Evolutionary conservation across 2,888 invertebrate species (phyloP), one percentile per base, ranked within the genome.

Genomic region (Nemurella pictetii): DNA sequence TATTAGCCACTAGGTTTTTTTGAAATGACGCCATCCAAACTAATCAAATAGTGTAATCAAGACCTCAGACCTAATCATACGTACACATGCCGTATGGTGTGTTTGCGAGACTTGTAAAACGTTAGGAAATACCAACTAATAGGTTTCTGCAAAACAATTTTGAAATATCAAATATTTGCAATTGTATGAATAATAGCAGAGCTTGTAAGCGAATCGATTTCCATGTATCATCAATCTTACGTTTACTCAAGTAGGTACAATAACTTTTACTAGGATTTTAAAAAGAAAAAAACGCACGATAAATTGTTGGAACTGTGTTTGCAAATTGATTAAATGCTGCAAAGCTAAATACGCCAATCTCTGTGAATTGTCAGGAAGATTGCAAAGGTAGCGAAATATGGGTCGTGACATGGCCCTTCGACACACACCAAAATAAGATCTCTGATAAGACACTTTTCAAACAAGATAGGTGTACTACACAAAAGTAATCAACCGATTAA

Each of bases 401-500:
- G 75, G 75, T 26, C 75, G n/a, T n/a, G n/a, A n/a, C n/a, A n/a
- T n/a, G n/a, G 26, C 26, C 75, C 26, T 27, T 27, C 3, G 7
- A 3, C 75, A 27, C 7, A 75, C 28, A 27, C 27, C 28, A n/a
- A 26, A 75, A 26, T 75, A 27, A 26, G 75, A 26, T 25, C 75
- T 7, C n/a, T 12, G 26, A 28, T 75, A 36, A 80, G 32, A 80
- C 80, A 25, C 80, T 32, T 26, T 32, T 80, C 80, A 80, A 80
- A 80, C 35, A 80, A 80, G 36, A 36, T 35, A 5, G 26, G 15
- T 36, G 36, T 36, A 55, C 55, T 55, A 55, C 15, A 7, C 15
- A 7, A 7, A 30, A 25, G 35, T 80, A 80, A 80, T 80, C 80
- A 26, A 30, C 25, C 32, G 80, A 80, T 80, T 80, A 80, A 80